Evolutionary conservation across 2,888 invertebrate species (phyloP).

Genomic region (Gymnocheta viridis): DNA sequence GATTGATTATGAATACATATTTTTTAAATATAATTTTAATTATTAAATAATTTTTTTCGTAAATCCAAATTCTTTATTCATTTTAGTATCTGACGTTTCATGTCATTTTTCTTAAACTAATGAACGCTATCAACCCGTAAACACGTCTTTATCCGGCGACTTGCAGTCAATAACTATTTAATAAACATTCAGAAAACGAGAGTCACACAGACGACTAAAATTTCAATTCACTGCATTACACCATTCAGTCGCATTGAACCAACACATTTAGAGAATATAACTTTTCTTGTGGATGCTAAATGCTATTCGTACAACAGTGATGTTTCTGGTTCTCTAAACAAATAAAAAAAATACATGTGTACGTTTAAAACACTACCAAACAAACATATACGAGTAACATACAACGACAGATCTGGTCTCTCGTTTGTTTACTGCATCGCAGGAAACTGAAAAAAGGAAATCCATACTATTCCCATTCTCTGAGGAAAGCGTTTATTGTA

Average conservation of each 20-base stretch:
- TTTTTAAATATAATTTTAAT: background rate
- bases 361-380: background rate
- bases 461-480: background rate
- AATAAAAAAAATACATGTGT: background rate
- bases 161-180: conserved; percentile 75
- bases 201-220: conserved; percentile 56
- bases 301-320: conserved; percentile 5
- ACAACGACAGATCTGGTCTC: background rate
- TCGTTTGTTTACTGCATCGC: conserved; percentile 8
- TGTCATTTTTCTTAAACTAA: conserved; percentile 54
- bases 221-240: conserved; percentile 34
- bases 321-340: background rate
- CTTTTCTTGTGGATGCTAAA: conserved; percentile 45
- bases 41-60: conserved; percentile 17
- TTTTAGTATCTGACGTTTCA: conserved; percentile 69
- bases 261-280: conserved; percentile 5
- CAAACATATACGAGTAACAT: no score
- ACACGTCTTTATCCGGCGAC: conserved; percentile 73
- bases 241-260: background rate
- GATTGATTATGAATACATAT: background rate
- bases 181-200: conserved; percentile 69
- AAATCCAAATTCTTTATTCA: conserved; percentile 18
- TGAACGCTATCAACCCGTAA: conserved; percentile 33
- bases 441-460: conserved; percentile 36
- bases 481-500: conserved; percentile 11